phyloP scores from a whole-genome alignment of 1,140 invertebrate species.

The Adoxophyes honmai region DNA sequence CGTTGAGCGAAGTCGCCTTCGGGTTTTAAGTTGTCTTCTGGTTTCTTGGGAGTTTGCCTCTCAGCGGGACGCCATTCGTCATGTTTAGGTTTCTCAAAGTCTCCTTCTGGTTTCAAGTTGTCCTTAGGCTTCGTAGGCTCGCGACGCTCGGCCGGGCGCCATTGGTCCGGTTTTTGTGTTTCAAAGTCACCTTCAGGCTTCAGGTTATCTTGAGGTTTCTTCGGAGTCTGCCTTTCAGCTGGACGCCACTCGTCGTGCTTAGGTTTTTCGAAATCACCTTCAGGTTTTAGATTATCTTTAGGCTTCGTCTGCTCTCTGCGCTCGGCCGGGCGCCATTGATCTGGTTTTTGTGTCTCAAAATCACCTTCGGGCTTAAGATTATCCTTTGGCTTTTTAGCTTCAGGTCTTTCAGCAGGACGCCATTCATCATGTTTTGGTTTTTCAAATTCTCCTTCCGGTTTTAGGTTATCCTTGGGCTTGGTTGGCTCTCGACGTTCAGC shows the following conservation, averaged over 20 bases:
- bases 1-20: conserved; percentile 78
- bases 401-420: conserved; percentile 72
- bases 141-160: conserved; percentile 72
- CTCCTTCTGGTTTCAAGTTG: conserved; percentile 79
- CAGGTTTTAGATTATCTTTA: conserved; percentile 68
- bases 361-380: conserved; percentile 79
- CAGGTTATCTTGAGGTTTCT: conserved; percentile 77
- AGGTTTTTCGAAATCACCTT: conserved; percentile 68
- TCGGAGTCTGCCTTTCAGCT: conserved; percentile 66
- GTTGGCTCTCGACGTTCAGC: conserved; percentile 74
- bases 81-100: conserved; percentile 71
- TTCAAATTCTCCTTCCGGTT: conserved; percentile 71
- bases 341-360: conserved; percentile 39
- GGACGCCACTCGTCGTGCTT: conserved; percentile 55
- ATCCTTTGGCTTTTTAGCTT: conserved; percentile 64
- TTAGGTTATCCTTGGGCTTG: conserved; percentile 65
- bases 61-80: conserved; percentile 64
- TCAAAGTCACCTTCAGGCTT: conserved; percentile 77
- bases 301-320: conserved; percentile 47
- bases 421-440: conserved; percentile 41
- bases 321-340: conserved; percentile 44
- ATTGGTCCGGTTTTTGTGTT: conserved; percentile 53
- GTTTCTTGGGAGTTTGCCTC: conserved; percentile 49
- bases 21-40: conserved; percentile 74
- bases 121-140: conserved; percentile 76